These are phyloP conservation scores for Calephelis nemesis DNA, from an alignment of 1,140 invertebrate genomes.

Conservation along the genomic window DNA sequence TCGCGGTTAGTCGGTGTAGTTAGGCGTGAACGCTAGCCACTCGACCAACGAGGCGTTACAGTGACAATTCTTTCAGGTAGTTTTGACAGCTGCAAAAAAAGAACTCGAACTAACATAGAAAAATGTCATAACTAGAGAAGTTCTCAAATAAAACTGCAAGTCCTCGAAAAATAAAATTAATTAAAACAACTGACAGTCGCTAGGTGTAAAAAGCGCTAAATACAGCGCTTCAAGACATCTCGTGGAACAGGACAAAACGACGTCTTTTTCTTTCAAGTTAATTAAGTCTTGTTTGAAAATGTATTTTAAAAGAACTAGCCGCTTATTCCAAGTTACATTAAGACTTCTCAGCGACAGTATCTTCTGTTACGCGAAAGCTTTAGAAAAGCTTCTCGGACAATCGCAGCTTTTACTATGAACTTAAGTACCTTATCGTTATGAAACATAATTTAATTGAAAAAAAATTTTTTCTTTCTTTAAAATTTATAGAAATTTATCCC, in stretches of 20 bases:
- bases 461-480: too few species aligned
- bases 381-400: neutral
- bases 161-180: neutral
- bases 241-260: neutral
- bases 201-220: slow-evolving; percentile 13
- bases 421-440: too few species aligned
- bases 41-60: too few species aligned
- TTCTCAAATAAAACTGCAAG: neutral
- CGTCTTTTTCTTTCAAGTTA: neutral
- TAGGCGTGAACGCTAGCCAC: too few species aligned
- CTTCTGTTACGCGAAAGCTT: neutral
- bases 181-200: slow-evolving; percentile 1
- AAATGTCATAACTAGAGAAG: too few species aligned
- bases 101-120: too few species aligned
- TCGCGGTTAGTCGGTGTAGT: too few species aligned
- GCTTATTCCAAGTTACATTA: neutral
- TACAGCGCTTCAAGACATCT: slow-evolving; percentile 8
- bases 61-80: too few species aligned
- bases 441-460: too few species aligned
- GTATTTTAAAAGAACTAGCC: slow-evolving; percentile 11
- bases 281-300: slow-evolving; percentile 7
- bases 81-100: too few species aligned
- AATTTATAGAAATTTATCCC: too few species aligned
- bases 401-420: too few species aligned
- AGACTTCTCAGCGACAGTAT: neutral